Base-by-base conservation (phyloP, 1,140 invertebrate genomes). In the Drosophila paulistorum region DNA sequence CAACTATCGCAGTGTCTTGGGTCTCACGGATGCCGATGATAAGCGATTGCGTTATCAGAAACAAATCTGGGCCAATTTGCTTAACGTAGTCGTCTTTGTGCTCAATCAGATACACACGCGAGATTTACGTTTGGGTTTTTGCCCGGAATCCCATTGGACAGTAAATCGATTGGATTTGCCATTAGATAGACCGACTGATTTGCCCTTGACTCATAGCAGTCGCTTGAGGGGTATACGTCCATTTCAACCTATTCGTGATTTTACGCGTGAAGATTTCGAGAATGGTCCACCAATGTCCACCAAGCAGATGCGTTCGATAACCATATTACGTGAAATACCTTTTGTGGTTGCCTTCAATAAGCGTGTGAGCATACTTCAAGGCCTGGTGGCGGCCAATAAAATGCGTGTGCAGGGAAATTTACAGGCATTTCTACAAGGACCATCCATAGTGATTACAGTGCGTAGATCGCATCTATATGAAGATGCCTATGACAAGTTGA, bases 401-500 rank as follows among this genome's bases (percentile, higher is more conserved):
- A 85, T 93, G 67, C 93, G 93, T 13, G 86, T 91, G 77, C 96
- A 97, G 91, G 95, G 95, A 10, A 95, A 96, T 65, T 84, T 95
- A 30, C 93, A 94, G 1, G 94, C 96, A 66, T 96, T 97, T 86
- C 93, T 96, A 74, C 95, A 95, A 69, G 96, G 96, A 0, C 95
- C 96, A 0, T 94, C 94, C 23, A 97, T 98, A 64, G 94, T 95
- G 76, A 94, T 99, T 2, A 95, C 95, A 14, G 96, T 99, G 2
- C 93, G 98, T 58, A 93, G 98, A 64, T 97, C 96, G 81, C 98
- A 98, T 93, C 93, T 99, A 0, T 99, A 99, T 92, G 98, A 99
- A 93, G 98, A 99, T 93, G 97, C 98, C 0, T 99, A 98, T 92
- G 97, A 98, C 33, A 98, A 98, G 92, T 93, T 99, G 0, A 97